phyloP scores from a whole-genome alignment of 2,888 invertebrate species.

The Pristionchus maxplancki region DNA sequence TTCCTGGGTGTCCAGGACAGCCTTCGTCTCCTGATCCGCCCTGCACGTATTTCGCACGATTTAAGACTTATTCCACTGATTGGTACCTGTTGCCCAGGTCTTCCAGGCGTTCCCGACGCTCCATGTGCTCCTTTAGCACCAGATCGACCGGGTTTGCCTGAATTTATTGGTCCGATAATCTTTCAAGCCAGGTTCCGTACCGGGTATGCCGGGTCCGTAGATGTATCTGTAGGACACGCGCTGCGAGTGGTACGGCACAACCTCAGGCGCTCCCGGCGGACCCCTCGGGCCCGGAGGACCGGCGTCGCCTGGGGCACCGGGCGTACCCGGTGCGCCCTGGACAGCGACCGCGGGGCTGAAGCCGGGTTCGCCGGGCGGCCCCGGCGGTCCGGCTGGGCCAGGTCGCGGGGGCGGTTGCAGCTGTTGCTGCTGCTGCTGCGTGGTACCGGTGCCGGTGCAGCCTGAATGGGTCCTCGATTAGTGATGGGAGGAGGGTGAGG shows the following conservation, averaged over 20 bases:
- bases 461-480: too few relatives aligned
- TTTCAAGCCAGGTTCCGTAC: not conserved
- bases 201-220: not conserved
- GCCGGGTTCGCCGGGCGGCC: constrained; percentile 2
- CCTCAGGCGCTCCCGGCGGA: not conserved
- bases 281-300: not conserved
- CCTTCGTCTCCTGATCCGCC: not conserved
- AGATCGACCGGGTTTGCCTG: not conserved
- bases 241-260: not conserved
- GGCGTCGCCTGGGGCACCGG: not conserved
- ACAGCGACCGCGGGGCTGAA: not conserved
- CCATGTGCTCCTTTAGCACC: not conserved
- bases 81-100: not conserved
- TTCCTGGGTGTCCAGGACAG: not conserved
- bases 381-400: not conserved
- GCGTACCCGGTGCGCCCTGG: not conserved
- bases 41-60: not conserved
- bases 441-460: not conserved
- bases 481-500: too few relatives aligned
- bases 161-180: too few relatives aligned
- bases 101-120: not conserved
- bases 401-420: not conserved
- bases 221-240: not conserved
- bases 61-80: too few relatives aligned
- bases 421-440: too few relatives aligned